Conservation (phyloP, 2,113 vertebrate genomes). For the Orycteropus afer region DNA sequence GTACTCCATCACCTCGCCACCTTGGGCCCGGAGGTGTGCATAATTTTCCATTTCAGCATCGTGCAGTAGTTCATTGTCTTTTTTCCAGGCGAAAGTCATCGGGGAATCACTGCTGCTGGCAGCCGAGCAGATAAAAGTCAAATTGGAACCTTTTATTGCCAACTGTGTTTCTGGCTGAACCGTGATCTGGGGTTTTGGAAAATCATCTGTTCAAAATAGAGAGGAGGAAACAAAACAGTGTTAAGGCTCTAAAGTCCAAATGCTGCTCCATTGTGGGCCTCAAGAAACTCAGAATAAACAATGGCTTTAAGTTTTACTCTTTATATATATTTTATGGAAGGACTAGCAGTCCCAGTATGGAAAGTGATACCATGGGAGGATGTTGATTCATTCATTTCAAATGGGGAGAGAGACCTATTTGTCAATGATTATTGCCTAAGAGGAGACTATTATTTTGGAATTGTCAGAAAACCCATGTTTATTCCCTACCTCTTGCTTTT, state of each 20-base stretch:
- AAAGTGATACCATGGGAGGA: not conserved
- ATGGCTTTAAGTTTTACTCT: not conserved
- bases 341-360: not conserved
- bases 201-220: constrained; percentile 91
- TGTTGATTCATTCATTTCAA: not conserved
- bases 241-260: constrained; percentile 10
- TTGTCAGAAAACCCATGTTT: not conserved
- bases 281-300: constrained; percentile 15
- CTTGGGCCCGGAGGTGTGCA: constrained; percentile 92
- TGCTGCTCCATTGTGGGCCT: not conserved
- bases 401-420: not conserved
- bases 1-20: constrained; percentile 94
- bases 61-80: constrained; percentile 94
- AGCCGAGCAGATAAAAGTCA: constrained; percentile 96
- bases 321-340: not conserved
- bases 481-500: not conserved
- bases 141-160: constrained; percentile 94
- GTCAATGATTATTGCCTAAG: not conserved
- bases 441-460: constrained; percentile 69
- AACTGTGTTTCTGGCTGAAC: constrained; percentile 97
- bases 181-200: constrained; percentile 98
- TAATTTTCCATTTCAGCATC: constrained; percentile 96
- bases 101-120: constrained; percentile 98
- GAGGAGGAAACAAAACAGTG: constrained; percentile 47
- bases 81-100: constrained; percentile 99